phyloP scores from a whole-genome alignment of 2,113 vertebrate genomes.

The Lathamus discolor region DNA sequence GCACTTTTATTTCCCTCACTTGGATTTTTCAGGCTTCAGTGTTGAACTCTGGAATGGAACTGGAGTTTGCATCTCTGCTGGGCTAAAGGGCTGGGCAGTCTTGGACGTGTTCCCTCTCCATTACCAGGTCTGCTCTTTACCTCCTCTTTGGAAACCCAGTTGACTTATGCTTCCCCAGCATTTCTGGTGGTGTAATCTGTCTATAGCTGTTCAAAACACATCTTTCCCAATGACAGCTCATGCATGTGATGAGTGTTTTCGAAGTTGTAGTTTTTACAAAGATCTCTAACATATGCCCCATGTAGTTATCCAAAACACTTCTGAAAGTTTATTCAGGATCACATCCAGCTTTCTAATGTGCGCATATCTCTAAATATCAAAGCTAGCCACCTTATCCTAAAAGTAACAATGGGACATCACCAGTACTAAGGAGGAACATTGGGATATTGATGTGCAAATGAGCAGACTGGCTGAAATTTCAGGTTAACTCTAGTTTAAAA shows the following conservation, averaged over 20 bases:
- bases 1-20: neutral
- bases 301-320: neutral
- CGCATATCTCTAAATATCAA: slow-evolving; percentile 49
- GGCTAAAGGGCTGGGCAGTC: neutral
- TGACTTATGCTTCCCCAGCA: neutral
- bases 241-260: neutral
- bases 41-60: neutral
- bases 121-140: neutral
- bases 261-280: neutral
- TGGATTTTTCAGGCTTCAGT: neutral
- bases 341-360: slow-evolving; percentile 27
- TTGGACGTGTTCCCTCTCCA: neutral
- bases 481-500: slow-evolving; percentile 35
- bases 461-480: neutral
- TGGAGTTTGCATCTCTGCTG: neutral
- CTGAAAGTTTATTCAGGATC: neutral
- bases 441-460: slow-evolving; percentile 56
- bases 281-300: neutral
- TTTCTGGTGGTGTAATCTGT: neutral
- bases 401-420: slow-evolving; percentile 21
- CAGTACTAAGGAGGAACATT: neutral
- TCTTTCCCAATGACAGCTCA: neutral
- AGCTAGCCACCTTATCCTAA: slow-evolving; percentile 21
- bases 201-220: neutral
- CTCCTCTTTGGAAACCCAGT: neutral